A percentile compares a stretch with the other conserved stretches of the same genome.
phyloP scores from a whole-genome alignment of 2,888 invertebrate genomes.

The Lathronympha strigana region DNA sequence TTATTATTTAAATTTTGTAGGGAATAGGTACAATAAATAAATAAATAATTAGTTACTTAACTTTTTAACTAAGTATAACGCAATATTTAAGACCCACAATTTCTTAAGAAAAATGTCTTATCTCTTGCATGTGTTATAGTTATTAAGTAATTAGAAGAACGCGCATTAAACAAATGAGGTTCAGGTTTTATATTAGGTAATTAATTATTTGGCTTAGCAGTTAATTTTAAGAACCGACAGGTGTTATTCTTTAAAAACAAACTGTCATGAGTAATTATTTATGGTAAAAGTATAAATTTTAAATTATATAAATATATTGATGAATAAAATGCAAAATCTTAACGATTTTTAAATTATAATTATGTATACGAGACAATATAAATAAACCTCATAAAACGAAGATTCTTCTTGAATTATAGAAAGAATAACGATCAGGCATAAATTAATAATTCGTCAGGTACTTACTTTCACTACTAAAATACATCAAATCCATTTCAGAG shows the following conservation, averaged over 20 bases:
- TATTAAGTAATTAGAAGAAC: constrained; percentile 15
- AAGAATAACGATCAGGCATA: no score
- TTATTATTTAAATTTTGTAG: no score
- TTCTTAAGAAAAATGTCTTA: constrained; percentile 12
- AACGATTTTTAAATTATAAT: no score
- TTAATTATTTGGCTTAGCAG: constrained; percentile 18
- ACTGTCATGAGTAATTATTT: neutral
- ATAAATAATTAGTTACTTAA: neutral
- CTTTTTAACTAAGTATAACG: neutral
- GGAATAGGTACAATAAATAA: neutral
- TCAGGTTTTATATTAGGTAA: constrained; percentile 16
- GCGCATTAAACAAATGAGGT: constrained; percentile 21
- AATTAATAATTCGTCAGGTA: neutral
- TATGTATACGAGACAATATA: no score
- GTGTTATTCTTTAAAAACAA: constrained; percentile 3
- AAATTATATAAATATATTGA: neutral
- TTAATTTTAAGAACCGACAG: constrained; percentile 14
- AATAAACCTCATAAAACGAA: no score
- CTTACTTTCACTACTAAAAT: constrained; percentile 29
- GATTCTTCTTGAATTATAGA: no score
- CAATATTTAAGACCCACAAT: constrained; percentile 3
- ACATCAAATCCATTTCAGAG: constrained; percentile 31
- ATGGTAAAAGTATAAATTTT: neutral
- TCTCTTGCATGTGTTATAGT: constrained; percentile 19
- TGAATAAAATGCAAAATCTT: no score